Evolutionary conservation across 2,113 vertebrate genomes (phyloP), one percentile per base, ranked within the genome.

Genomic region (Triplophysa rosa): DNA sequence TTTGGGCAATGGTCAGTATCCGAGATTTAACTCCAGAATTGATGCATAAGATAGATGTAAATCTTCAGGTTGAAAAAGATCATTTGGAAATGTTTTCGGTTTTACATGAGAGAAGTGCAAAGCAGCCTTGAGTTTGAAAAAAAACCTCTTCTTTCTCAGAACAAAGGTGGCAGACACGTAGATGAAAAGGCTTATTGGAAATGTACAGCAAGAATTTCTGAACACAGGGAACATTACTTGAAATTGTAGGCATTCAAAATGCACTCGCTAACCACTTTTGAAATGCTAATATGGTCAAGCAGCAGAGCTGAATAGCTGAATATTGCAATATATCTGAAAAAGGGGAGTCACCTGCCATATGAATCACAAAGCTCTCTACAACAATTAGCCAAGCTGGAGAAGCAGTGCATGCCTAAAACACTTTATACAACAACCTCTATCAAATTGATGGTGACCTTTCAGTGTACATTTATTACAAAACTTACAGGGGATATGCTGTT

Each of bases 251-350:
- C 49, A 37, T 61, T 76, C 17, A 16, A 26, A 26, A 80, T 74
- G 73, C 70, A 76, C 77, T 52, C 8, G 12, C 62, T 81, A 67
- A 78, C 63, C 56, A 45, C 37, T 80, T 85, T 66, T 70, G 71
- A 80, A n/a, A 42, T 77, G 49, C 56, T 62, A 83, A 78, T 72
- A 26, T 75, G 56, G 65, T 80, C 78, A 64, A 83, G 33, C 23
- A 61, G 24, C 49, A 49, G 52, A 62, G 47, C 68, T 74, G 62
- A 63, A 40, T 23, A n/a, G 13, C 37, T 24, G 42, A 12, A 14
- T 58, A 64, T 64, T 17, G 17, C 8, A 14, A 68, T 33, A 67
- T 49, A 59, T 42, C 21, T 79, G 26, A 37, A 71, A 75, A 70
- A 72, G n/a, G 26, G 47, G 66, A n/a, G n/a, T n/a, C 49, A 80